phyloP scores from a whole-genome alignment of 2,797 vertebrate species.

The Xyrichtys novacula region DNA sequence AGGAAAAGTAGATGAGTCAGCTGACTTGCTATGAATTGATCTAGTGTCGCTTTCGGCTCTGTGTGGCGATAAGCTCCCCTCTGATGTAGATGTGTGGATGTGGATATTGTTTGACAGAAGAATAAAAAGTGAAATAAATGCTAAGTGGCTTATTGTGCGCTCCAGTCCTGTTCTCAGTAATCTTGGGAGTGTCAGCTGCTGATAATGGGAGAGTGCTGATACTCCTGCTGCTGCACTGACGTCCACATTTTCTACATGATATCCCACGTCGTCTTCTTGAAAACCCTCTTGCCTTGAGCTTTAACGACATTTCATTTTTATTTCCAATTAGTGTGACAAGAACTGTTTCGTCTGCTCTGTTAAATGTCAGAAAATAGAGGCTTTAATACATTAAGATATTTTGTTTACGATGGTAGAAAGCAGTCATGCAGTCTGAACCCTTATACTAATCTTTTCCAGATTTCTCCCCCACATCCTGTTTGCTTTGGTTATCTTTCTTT shows the following conservation, averaged over 20 bases:
- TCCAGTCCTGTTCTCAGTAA: slow-evolving; percentile 9
- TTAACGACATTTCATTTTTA: background rate
- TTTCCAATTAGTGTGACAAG: background rate
- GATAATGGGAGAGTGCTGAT: slow-evolving; percentile 29
- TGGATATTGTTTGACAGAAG: slow-evolving; percentile 35
- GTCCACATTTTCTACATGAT: slow-evolving; percentile 17
- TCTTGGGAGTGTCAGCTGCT: slow-evolving; percentile 23
- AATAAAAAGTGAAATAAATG: slow-evolving; percentile 37
- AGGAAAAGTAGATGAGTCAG: slow-evolving; percentile 65
- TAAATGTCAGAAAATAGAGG: background rate
- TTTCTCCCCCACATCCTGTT: too few relatives aligned
- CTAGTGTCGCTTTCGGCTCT: background rate
- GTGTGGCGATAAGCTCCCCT: slow-evolving; percentile 15
- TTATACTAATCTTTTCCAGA: too few relatives aligned
- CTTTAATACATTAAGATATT: background rate
- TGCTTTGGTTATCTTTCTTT: too few relatives aligned
- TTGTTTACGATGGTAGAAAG: background rate
- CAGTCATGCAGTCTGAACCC: background rate
- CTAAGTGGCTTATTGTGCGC: slow-evolving; percentile 19
- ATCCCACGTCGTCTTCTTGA: background rate
- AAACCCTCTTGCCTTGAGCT: background rate
- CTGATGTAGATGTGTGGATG: slow-evolving; percentile 34
- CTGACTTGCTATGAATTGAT: slow-evolving; percentile 54
- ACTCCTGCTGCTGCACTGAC: slow-evolving; percentile 4
- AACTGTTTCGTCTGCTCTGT: background rate